Conservation (phyloP, 1,140 invertebrate species). For the Mercenaria mercenaria region DNA sequence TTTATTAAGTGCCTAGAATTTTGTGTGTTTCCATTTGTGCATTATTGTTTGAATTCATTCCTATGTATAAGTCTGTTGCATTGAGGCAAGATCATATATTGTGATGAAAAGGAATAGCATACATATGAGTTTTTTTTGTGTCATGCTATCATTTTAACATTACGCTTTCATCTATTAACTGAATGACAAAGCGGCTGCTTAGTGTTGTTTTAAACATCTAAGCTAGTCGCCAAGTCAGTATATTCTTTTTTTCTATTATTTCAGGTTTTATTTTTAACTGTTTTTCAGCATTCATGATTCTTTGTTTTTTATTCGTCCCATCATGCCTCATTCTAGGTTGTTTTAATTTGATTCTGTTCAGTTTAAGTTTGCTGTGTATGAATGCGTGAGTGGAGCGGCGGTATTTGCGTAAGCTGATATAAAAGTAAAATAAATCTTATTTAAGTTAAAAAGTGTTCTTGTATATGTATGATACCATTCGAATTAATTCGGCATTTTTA, state of each 20-base stretch:
- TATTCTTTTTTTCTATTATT: no score
- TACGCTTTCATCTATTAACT: no score
- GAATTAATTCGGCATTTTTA: no score
- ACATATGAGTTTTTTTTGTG: background rate
- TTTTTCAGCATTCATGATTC: no score
- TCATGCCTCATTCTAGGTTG: slow-evolving; percentile 56
- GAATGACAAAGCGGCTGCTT: no score
- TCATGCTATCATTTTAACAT: no score
- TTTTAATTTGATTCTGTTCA: slow-evolving; percentile 16
- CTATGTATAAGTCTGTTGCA: background rate
- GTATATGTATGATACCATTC: no score
- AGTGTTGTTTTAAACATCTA: no score
- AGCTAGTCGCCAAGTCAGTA: no score
- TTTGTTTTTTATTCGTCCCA: no score
- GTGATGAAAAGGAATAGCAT: background rate
- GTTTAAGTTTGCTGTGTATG: slow-evolving; percentile 6
- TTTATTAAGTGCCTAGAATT: background rate
- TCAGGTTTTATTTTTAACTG: no score
- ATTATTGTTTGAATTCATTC: slow-evolving; percentile 8
- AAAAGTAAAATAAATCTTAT: slow-evolving; percentile 23
- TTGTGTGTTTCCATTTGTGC: background rate
- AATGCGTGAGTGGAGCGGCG: background rate
- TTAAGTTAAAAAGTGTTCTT: no score
- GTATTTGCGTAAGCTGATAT: slow-evolving; percentile 45
- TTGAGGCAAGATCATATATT: background rate